Base-by-base conservation (phyloP, 2,113 vertebrate genomes). In the Hippocampus zosterae region DNA sequence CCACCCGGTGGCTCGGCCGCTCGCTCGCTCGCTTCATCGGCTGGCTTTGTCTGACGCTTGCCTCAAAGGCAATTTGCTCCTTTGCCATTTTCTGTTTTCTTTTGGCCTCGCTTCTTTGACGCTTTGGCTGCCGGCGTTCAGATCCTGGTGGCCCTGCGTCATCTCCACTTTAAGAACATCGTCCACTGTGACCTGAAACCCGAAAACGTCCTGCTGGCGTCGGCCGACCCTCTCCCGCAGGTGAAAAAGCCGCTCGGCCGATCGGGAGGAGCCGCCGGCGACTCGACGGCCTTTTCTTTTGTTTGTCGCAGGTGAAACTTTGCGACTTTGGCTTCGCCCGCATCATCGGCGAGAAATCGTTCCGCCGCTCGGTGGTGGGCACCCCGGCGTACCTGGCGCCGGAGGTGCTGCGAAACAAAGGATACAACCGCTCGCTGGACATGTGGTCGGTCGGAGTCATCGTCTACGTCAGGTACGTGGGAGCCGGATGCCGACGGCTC, bases 391-490 rank as follows among this genome's bases (percentile, higher is more conserved):
- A 99, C 75, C 91, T 99, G 59, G 96, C 97, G 23, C 97, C 96
- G 0, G 97, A 99, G 78, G 97, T 98, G 5, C 91, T 99, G 25
- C 90, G 96, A 33, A 98, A 98, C 91, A 98, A 97, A 85, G 96
- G 97, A 73, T 99, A 99, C 75, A 98, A 99, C 88, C 94, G 96
- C 52, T 99, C 97, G 0, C 90, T 99, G 71, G 97, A 99, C 90
- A 98, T 99, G 97, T 99, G 97, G 96, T 98, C 96, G 1, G 97
- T 98, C 21, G 97, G 97, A 2, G 97, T 99, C 74, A 98, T 99
- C 84, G 92, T 99, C 86, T 99, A 99, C 21, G 96, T 99, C 59
- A 90, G 89, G 89, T 90, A 23, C 23, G 44, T 15, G 0, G 9
- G 12, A 18, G 9, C 2, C 40, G 21, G 13, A 12, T n/a, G 16